Base-by-base conservation (phyloP, 1,140 invertebrate genomes). In the Drosophila guanche region DNA sequence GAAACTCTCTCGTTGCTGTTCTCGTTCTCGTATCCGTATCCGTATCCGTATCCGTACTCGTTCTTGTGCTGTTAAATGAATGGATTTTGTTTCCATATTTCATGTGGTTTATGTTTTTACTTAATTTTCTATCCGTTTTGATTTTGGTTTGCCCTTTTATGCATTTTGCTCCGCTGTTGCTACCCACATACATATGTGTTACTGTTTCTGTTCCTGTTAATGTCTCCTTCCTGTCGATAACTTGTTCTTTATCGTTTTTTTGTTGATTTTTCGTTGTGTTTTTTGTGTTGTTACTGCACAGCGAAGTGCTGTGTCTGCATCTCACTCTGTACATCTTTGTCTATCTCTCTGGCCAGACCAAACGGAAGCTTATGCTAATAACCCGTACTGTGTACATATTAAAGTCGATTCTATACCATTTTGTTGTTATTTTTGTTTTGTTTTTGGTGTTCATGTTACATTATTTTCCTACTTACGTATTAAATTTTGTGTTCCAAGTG, bases 1-100 rank as follows among this genome's bases (percentile, higher is more conserved):
- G 63, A 77, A 56, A 63, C 66, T 75, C 58, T 74, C 53, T 37
- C 33, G 33, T 37, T 37, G 33, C 33, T 37, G 69, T 48, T 62
- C 60, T 53, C 27, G 40, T 42, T 46, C 33, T 65, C 61, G 61
- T 58, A n/a, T 4, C 5, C 46, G 46, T 23, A 8, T 12, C 4
- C 42, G 50, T n/a, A n/a, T n/a, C n/a, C n/a, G n/a, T 58, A 43
- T 67, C 43, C 72, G 71, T 70, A 57, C 52, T 53, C 68, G 57
- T 79, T 71, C 71, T 76, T 79, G 77, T 78, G 60, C 79, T 84
- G 81, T 79, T 68, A 48, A 23, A 71, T 76, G 62, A 67, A 76
- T 80, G 72, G 67, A 76, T 43, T 45, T 45, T 46, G 12, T 65
- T 56, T 56, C 42, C 29, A 16, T 27, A 69, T 56, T 5, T 42